Conservation (phyloP, 2,113 vertebrate genomes). For the Rattus rattus region DNA sequence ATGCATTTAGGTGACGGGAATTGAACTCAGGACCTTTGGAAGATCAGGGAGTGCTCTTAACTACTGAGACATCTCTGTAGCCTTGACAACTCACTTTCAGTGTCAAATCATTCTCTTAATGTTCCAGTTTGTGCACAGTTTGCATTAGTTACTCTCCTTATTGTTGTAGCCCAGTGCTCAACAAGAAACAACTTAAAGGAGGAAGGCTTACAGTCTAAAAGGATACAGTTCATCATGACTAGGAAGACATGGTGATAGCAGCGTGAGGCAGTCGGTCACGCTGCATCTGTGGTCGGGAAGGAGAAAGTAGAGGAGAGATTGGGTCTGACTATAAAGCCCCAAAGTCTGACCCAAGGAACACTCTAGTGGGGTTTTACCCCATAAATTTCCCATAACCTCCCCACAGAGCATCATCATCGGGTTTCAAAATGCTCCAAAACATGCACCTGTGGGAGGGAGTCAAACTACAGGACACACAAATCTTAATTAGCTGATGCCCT, state of each 20-base stretch:
- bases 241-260: neutral
- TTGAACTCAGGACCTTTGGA: neutral
- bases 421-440: neutral
- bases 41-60: neutral
- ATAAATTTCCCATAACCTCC: neutral
- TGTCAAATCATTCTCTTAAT: neutral
- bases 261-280: too few species aligned
- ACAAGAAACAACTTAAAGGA: neutral
- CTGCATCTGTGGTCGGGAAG: neutral
- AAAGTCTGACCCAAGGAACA: neutral
- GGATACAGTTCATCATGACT: neutral
- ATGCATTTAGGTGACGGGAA: neutral
- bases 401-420: neutral
- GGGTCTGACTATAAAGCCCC: neutral
- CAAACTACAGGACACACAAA: neutral
- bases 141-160: neutral
- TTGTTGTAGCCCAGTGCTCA: neutral
- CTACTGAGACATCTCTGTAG: neutral
- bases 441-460: too few species aligned
- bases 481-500: neutral
- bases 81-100: conserved; percentile 20
- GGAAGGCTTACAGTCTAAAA: neutral
- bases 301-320: neutral
- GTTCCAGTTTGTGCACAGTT: neutral
- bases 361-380: neutral